These are phyloP conservation scores for Dendropsophus ebraccatus DNA, from an alignment of 2,113 vertebrate species.

Conservation along the genomic window DNA sequence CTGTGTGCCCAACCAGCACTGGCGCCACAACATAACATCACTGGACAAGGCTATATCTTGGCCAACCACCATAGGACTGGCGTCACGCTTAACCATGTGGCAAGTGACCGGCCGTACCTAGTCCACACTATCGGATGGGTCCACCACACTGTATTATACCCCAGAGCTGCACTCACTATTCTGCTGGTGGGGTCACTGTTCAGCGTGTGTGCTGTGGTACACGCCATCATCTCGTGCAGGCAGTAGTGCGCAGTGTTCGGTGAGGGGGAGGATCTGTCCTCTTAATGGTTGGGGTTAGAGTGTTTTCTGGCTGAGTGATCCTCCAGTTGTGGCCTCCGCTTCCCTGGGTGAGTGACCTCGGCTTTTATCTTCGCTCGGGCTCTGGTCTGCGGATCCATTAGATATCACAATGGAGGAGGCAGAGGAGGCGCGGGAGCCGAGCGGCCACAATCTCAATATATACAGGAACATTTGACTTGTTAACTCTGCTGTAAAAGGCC, in stretches of 20 bases:
- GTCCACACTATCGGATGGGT: too few species aligned
- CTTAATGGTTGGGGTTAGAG: background rate
- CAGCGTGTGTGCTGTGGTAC: too few species aligned
- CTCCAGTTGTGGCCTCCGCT: slow-evolving; percentile 39
- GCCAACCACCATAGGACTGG: too few species aligned
- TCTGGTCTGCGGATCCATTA: slow-evolving; percentile 59
- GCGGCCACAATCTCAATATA: slow-evolving; percentile 44
- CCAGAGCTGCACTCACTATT: too few species aligned
- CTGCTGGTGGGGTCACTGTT: too few species aligned
- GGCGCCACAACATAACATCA: too few species aligned
- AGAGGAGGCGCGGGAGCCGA: slow-evolving; percentile 32
- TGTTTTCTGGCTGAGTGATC: slow-evolving; percentile 18
- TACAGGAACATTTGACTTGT: slow-evolving; percentile 56
- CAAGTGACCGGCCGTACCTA: too few species aligned
- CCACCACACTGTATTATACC: too few species aligned
- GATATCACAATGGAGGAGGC: slow-evolving; percentile 46
- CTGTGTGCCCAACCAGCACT: too few species aligned
- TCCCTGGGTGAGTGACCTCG: slow-evolving; percentile 53
- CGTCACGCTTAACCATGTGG: too few species aligned
- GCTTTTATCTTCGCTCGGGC: slow-evolving; percentile 61
- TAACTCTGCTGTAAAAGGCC: slow-evolving; percentile 36
- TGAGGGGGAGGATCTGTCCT: background rate
- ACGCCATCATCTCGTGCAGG: background rate
- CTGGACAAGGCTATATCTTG: too few species aligned
- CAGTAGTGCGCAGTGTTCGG: background rate